Conservation (phyloP, 30 jellyfish, hydroid and myxozoan genomes). For the Aurelia sp. region DNA sequence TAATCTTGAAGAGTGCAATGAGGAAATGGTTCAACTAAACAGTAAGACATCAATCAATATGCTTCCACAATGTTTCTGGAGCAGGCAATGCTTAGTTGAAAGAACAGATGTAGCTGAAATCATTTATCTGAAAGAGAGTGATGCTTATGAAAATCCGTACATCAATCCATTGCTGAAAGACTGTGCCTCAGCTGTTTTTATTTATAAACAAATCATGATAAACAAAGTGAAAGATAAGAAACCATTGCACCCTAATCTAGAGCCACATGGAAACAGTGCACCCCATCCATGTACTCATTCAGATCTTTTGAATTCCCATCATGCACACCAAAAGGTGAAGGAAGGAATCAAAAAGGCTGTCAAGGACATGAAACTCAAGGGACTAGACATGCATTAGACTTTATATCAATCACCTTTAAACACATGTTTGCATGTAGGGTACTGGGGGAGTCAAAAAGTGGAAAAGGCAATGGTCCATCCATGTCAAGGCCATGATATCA, state of each 20-base stretch:
- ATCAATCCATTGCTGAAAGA: slow-evolving; percentile 48
- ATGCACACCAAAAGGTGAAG: slow-evolving; percentile 49
- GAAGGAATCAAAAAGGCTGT: slow-evolving; percentile 89
- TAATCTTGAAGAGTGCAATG: slow-evolving; percentile 74
- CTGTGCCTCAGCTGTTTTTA: slow-evolving; percentile 82
- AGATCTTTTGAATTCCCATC: slow-evolving; percentile 46
- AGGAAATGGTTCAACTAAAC: slow-evolving; percentile 22
- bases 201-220: slow-evolving; percentile 75
- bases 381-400: slow-evolving; percentile 83
- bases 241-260: slow-evolving; percentile 68
- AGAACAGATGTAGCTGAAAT: slow-evolving; percentile 86
- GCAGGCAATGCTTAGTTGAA: slow-evolving; percentile 71
- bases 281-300: slow-evolving; percentile 81
- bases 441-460: no score
- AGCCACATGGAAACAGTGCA: slow-evolving; percentile 9
- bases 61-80: slow-evolving; percentile 88
- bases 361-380: slow-evolving; percentile 78
- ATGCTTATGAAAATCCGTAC: slow-evolving; percentile 4
- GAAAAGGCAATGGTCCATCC: no score
- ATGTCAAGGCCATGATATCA: no score
- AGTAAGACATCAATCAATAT: slow-evolving; percentile 17
- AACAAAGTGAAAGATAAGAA: slow-evolving; percentile 54
- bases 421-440: no score
- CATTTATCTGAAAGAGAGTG: slow-evolving; percentile 71
- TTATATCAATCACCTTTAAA: no score